Evolutionary conservation across 2,888 invertebrate genomes (phyloP).

Genomic region (Diarsia dahlii): DNA sequence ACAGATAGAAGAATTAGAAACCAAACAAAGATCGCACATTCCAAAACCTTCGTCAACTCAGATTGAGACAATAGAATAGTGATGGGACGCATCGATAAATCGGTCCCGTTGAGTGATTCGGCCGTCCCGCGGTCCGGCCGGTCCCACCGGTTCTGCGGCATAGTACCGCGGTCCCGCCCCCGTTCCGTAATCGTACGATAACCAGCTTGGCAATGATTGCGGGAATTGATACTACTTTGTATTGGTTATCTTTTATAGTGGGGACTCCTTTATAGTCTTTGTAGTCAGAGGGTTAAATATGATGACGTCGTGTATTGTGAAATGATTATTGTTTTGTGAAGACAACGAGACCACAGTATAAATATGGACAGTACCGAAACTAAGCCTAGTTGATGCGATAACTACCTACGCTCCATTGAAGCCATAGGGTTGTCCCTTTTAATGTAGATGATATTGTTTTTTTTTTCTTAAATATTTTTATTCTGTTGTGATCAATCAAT

Average conservation of each 20-base stretch:
- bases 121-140: conserved; percentile 64
- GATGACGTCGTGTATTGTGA: conserved; percentile 28
- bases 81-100: conserved; percentile 81
- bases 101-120: conserved; percentile 80
- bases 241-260: conserved; percentile 39
- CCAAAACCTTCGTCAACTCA: conserved; percentile 42
- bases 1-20: conserved; percentile 9
- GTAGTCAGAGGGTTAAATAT: conserved; percentile 33
- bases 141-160: conserved; percentile 70
- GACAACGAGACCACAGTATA: no score
- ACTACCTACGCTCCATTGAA: no score
- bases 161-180: conserved; percentile 53
- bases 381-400: no score
- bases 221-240: conserved; percentile 56
- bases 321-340: conserved; percentile 2
- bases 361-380: no score
- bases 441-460: no score
- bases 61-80: conserved; percentile 81
- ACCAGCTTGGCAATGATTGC: conserved; percentile 52
- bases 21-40: conserved; percentile 53
- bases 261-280: not conserved
- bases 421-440: no score
- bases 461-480: no score
- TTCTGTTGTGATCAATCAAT: no score
- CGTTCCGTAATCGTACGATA: conserved; percentile 60